Percentiles rank a stretch among this genome's conserved stretches.
These are phyloP conservation scores for Heteronetta atricapilla DNA, from an alignment of 2,113 vertebrate genomes.

Conservation along the genomic window DNA sequence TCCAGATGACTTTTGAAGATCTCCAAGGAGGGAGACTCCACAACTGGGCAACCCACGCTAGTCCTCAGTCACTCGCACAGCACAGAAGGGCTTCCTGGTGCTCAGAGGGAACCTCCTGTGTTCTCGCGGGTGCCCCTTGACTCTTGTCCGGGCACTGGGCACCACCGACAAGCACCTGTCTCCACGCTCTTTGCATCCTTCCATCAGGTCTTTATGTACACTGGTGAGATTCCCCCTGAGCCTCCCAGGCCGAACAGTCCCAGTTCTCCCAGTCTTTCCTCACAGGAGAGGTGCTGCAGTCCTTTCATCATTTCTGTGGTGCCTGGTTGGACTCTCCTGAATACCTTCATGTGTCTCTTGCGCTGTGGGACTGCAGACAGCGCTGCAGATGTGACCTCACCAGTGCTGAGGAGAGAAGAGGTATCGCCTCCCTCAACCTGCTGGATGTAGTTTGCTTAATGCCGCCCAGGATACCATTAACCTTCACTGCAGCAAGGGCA, in stretches of 20 bases:
- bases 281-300: not conserved
- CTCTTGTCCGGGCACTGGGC: not conserved
- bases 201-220: not conserved
- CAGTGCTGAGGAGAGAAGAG: not conserved
- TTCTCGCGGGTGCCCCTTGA: not conserved
- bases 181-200: not conserved
- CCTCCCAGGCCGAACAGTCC: not conserved
- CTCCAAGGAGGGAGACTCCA: not conserved
- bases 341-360: not conserved
- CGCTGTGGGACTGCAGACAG: not conserved
- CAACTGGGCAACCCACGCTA: not conserved
- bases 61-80: not conserved
- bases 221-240: not conserved
- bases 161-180: not conserved
- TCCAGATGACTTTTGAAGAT: not conserved
- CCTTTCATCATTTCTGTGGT: not conserved
- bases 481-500: not conserved
- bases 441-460: not conserved
- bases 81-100: not conserved
- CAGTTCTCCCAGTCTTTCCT: not conserved
- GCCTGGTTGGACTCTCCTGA: not conserved
- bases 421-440: not conserved
- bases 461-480: not conserved
- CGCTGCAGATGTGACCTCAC: not conserved
- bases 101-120: not conserved